These are phyloP conservation scores for Pangasius macronema DNA, from an alignment of 2,797 vertebrate genomes.

Conservation along the genomic window DNA sequence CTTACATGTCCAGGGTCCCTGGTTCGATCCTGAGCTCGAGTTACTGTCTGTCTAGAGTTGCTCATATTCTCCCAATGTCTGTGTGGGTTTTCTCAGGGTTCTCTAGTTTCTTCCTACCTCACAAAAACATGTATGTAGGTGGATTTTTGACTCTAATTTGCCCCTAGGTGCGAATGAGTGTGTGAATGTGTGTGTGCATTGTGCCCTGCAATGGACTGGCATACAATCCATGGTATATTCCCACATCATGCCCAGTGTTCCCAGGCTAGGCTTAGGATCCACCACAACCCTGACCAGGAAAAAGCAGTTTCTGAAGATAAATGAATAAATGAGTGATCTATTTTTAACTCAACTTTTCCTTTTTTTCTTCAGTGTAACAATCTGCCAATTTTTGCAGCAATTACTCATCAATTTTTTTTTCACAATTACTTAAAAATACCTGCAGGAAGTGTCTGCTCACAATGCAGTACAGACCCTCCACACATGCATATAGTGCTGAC, in stretches of 20 bases:
- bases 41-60: not conserved
- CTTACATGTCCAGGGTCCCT: not conserved
- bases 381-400: not conserved
- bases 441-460: too few species aligned
- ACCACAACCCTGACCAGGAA: not conserved
- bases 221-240: not conserved
- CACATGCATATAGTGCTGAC: too few species aligned
- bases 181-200: not conserved
- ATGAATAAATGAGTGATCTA: not conserved
- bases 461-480: too few species aligned
- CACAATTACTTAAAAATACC: not conserved
- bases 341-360: not conserved
- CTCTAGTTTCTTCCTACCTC: not conserved
- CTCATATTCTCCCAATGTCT: not conserved
- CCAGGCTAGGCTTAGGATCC: not conserved
- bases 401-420: not conserved
- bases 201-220: not conserved
- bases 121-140: not conserved
- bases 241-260: not conserved
- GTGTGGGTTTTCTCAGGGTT: not conserved
- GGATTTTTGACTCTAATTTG: not conserved
- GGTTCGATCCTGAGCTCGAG: not conserved
- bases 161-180: not conserved
- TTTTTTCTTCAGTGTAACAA: not conserved
- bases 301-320: not conserved